phyloP scores from a whole-genome alignment of 2,113 vertebrate genomes.

The Onychostruthus taczanowskii region DNA sequence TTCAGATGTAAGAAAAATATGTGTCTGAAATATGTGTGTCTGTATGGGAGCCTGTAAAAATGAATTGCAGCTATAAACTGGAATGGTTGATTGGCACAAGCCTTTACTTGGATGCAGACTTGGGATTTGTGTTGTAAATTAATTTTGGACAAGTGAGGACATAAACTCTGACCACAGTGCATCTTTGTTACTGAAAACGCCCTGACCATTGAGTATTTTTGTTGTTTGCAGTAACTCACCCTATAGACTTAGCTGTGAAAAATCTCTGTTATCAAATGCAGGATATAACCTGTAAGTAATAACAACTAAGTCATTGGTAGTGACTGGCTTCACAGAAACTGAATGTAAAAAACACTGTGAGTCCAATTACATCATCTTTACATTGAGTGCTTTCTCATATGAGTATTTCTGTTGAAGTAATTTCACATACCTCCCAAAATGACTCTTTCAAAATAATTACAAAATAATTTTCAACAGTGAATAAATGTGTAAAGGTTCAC shows the following conservation, averaged over 20 bases:
- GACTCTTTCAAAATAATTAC: slow-evolving; percentile 60
- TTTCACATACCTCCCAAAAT: slow-evolving; percentile 49
- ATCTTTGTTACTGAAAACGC: background rate
- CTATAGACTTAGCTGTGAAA: background rate
- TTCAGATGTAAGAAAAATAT: background rate
- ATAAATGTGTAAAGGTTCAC: slow-evolving; percentile 51
- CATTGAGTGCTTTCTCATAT: slow-evolving; percentile 14
- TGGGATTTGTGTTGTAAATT: slow-evolving; percentile 14
- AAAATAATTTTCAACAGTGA: slow-evolving; percentile 56
- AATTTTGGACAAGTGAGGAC: background rate
- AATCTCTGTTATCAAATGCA: background rate
- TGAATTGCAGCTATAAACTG: background rate
- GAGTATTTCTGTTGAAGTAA: slow-evolving; percentile 39
- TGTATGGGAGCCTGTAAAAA: background rate
- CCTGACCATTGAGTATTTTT: background rate
- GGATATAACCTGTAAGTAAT: slow-evolving; percentile 1
- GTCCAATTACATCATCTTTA: slow-evolving; percentile 39
- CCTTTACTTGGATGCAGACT: background rate
- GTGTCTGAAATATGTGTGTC: background rate
- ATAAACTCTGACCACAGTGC: background rate
- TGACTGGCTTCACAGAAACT: background rate
- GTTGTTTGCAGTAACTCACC: background rate
- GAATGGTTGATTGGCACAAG: background rate
- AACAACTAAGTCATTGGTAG: background rate
- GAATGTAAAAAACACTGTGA: background rate